phyloP scores from a whole-genome alignment of 2,113 vertebrate genomes.

The Macrotus californicus region DNA sequence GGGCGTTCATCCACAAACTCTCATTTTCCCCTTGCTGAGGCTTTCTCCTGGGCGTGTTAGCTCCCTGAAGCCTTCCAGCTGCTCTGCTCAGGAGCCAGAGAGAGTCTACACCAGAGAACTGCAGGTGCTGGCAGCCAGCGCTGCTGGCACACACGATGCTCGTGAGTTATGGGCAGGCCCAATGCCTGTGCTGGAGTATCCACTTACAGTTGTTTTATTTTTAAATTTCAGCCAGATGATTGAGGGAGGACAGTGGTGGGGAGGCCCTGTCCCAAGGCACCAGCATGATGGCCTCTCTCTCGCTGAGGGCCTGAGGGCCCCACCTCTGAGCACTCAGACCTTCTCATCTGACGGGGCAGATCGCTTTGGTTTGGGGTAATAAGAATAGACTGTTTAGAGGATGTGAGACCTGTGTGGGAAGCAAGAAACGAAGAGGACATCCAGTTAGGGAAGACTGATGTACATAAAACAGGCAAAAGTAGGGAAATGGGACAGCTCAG shows the following conservation, averaged over 20 bases:
- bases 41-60: not conserved
- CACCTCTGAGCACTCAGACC: not conserved
- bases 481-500: not conserved
- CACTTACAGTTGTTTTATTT: not conserved
- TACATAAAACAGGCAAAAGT: not conserved
- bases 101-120: not conserved
- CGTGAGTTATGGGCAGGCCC: accelerated
- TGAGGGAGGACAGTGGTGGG: accelerated
- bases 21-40: not conserved
- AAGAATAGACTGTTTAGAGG: not conserved
- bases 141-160: not conserved
- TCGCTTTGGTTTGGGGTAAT: not conserved
- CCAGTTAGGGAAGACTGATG: not conserved
- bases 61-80: not conserved
- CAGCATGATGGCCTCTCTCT: not conserved
- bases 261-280: too few relatives aligned
- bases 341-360: not conserved
- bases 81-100: not conserved
- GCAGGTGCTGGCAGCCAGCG: not conserved
- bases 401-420: not conserved
- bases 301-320: accelerated
- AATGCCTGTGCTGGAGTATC: not conserved
- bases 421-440: not conserved
- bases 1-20: not conserved
- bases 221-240: not conserved